Evolutionary conservation across 2,888 invertebrate species (phyloP).

Genomic region (Petrolisthes manimaculis): DNA sequence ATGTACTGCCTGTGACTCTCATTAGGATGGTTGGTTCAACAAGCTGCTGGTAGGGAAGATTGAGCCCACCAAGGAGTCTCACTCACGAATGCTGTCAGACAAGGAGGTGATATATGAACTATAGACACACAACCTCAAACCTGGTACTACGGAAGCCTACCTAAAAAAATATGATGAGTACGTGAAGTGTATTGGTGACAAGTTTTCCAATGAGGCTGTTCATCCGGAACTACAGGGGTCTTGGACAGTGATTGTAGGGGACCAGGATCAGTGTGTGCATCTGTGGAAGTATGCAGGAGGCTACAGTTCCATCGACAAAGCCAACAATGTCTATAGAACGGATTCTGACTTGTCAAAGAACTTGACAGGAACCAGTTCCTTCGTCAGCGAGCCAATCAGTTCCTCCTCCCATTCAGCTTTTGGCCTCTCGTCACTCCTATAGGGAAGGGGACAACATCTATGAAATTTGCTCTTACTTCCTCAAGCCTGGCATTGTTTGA

Average conservation of each 20-base stretch:
- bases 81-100: conserved; percentile 95
- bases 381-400: conserved; percentile 90
- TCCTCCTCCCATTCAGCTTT: conserved; percentile 94
- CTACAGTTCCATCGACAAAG: conserved; percentile 86
- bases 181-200: conserved; percentile 66
- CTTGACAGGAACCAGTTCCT: conserved; percentile 85
- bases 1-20: conserved; percentile 20
- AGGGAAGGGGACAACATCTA: conserved; percentile 86
- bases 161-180: conserved; percentile 80
- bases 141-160: conserved; percentile 88
- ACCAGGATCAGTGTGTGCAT: conserved; percentile 97
- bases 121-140: conserved; percentile 93
- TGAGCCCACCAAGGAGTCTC: conserved; percentile 94
- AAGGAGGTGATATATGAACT: conserved; percentile 96
- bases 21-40: conserved; percentile 67
- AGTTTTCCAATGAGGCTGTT: conserved; percentile 71
- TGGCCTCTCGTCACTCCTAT: conserved; percentile 89
- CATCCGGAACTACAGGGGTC: conserved; percentile 92
- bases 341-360: no score
- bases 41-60: conserved; percentile 82
- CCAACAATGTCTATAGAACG: conserved; percentile 78
- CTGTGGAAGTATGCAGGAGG: conserved; percentile 96
- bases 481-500: no score
- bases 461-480: conserved; percentile 90
- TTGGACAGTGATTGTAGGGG: conserved; percentile 96